Evolutionary conservation across 2,797 vertebrate genomes (phyloP).

Genomic region (Coilia nasus): DNA sequence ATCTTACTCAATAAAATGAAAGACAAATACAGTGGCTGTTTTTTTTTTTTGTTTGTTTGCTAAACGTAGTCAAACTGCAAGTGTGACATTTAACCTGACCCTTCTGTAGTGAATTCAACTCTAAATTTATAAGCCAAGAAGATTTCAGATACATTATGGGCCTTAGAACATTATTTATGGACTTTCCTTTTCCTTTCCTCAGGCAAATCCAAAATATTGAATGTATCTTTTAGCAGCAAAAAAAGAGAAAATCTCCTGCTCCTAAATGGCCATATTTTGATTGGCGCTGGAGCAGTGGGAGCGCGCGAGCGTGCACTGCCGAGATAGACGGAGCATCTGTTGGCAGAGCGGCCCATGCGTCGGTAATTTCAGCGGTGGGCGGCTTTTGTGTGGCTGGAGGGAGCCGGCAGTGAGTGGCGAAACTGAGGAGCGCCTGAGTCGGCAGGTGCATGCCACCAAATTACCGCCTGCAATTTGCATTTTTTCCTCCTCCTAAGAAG

Average conservation of each 20-base stretch:
- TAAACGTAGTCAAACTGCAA: too few species aligned
- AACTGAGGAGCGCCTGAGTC: slow-evolving; percentile 88
- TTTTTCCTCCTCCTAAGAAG: slow-evolving; percentile 97
- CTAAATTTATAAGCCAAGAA: neutral
- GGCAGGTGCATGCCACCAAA: slow-evolving; percentile 99
- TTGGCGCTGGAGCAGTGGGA: neutral
- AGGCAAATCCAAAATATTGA: slow-evolving; percentile 77
- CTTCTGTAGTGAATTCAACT: too few species aligned
- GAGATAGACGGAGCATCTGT: slow-evolving; percentile 78
- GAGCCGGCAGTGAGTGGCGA: slow-evolving; percentile 73
- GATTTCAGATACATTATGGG: neutral
- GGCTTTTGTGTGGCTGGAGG: slow-evolving; percentile 77
- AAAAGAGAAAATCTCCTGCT: neutral
- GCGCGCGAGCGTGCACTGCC: neutral
- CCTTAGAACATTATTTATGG: neutral
- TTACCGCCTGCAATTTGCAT: slow-evolving; percentile 96
- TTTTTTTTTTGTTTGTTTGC: too few species aligned
- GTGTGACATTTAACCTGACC: too few species aligned
- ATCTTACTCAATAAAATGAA: slow-evolving; percentile 15
- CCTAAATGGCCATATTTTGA: slow-evolving; percentile 37
- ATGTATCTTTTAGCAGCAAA: slow-evolving; percentile 71
- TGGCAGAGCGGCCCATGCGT: slow-evolving; percentile 81
- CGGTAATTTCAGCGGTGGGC: slow-evolving; percentile 86
- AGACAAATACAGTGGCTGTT: neutral
- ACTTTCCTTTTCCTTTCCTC: slow-evolving; percentile 42